Evolutionary conservation across 2,113 vertebrate species (phyloP), one percentile per base, ranked within the genome.

Genomic region (Grammomys surdaster): DNA sequence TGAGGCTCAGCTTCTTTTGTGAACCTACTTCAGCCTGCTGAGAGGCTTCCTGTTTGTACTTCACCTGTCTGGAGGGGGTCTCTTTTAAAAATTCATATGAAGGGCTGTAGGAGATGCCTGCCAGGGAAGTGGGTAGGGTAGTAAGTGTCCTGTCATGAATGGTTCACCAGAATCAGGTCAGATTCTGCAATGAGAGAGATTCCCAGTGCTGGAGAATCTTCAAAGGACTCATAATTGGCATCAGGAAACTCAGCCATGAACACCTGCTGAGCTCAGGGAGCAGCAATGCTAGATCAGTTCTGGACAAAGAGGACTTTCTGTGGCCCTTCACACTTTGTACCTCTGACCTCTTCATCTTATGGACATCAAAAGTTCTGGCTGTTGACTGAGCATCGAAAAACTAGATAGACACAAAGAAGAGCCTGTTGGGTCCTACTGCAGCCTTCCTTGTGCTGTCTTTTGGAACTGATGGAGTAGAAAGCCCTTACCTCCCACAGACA

Each of bases 181-280:
- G 28, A 73, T 40, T 94, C 65, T 56, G 20, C 58, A 77, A 86
- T 22, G 12, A 88, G 85, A 88, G 85, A 65, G 43, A 63, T 91
- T 14, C 20, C 43, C 13, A 63, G 63, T 80, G 33, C 60, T 78
- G 0, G 1, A 60, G 26, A 67, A 46, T 82, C 75, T 88, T 76
- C 48, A 93, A 51, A 92, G 22, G 78, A 63, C 26, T 56, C 78
- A 77, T 16, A 81, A 78, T 56, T 31, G 22, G 6, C 28, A 85
- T 82, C 65, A 73, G 48, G 36, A 97, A 96, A 89, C 75, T 85
- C 88, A 88, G 36, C 24, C 67, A 92, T 73, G 70, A 95, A 80
- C 1, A 65, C 26, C 31, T 89, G 16, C 46, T 73, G 82, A 84
- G 3, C 24, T 26, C 43, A 82, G 58, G 89, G n/a, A 88, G 75